Conservation (phyloP, 1,140 invertebrate genomes). For the Pogonomyrmex barbatus region DNA sequence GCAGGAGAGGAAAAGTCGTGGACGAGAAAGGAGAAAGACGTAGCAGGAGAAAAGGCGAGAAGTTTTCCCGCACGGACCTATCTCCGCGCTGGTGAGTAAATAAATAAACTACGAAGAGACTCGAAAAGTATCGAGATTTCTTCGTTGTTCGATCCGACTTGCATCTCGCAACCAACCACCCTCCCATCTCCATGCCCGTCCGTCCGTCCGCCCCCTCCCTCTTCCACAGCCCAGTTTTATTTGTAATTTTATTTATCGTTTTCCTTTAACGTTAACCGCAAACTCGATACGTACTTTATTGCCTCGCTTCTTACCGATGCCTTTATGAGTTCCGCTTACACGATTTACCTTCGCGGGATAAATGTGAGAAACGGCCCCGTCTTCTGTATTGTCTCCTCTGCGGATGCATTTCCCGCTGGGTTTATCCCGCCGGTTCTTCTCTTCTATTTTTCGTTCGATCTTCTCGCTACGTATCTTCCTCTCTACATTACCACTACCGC, state of each 20-base stretch:
- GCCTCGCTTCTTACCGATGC: conserved; percentile 70
- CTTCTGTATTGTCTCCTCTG: conserved; percentile 39
- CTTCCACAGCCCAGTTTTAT: conserved; percentile 53
- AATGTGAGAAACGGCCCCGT: conserved; percentile 63
- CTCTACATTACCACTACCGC: neutral
- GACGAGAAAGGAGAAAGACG: neutral
- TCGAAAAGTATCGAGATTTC: conserved; percentile 68
- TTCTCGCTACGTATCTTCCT: conserved; percentile 25
- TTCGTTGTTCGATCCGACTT: conserved; percentile 57
- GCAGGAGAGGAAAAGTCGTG: conserved; percentile 38
- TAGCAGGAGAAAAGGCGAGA: conserved; percentile 11
- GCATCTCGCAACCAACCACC: conserved; percentile 14
- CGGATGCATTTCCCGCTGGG: conserved; percentile 2
- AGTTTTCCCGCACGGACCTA: conserved; percentile 59
- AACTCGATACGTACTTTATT: conserved; percentile 74
- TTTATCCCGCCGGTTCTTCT: conserved; percentile 14
- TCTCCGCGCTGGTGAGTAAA: conserved; percentile 68
- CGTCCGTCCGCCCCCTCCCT: conserved; percentile 1
- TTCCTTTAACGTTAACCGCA: conserved; percentile 67
- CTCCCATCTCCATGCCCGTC: neutral
- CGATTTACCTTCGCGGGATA: conserved; percentile 47
- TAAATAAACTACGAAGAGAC: conserved; percentile 70
- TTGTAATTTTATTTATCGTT: conserved; percentile 75
- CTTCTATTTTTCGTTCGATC: conserved; percentile 62
- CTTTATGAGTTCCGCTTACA: conserved; percentile 69